A percentile compares a stretch with the other conserved stretches of the same genome.
Conservation (phyloP, 2,797 vertebrate genomes). For the Onychomys torridus region DNA sequence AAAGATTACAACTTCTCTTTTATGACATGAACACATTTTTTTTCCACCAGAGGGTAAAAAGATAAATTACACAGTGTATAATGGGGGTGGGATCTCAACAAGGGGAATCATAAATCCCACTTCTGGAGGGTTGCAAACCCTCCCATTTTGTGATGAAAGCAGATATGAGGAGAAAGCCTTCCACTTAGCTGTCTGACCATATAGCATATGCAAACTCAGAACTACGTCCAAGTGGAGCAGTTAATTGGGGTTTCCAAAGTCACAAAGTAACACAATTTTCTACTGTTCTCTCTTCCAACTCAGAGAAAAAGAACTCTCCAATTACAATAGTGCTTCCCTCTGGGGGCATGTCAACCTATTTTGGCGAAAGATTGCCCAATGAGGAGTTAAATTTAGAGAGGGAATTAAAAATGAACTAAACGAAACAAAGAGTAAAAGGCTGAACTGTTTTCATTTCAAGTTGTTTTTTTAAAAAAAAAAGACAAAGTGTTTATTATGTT, state of each 20-base stretch:
- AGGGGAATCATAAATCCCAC: constrained; percentile 51
- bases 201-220: background rate
- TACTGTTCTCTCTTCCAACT: background rate
- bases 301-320: constrained; percentile 43
- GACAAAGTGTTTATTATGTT: background rate
- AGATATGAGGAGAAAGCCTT: background rate
- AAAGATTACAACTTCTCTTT: constrained; percentile 75
- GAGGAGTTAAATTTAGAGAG: constrained; percentile 43
- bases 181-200: background rate
- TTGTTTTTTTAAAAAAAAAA: constrained; percentile 6
- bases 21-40: constrained; percentile 72
- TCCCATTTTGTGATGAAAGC: background rate
- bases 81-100: background rate
- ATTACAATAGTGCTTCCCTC: constrained; percentile 35
- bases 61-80: constrained; percentile 44
- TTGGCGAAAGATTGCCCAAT: constrained; percentile 38
- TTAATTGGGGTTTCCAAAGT: constrained; percentile 37
- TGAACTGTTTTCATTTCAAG: constrained; percentile 54
- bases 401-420: constrained; percentile 22
- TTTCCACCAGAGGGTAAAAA: constrained; percentile 52
- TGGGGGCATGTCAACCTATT: constrained; percentile 18
- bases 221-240: background rate
- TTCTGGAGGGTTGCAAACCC: background rate
- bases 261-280: background rate
- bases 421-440: background rate